phyloP scores from a whole-genome alignment of 1,140 invertebrate genomes.

The Sitobion miscanthi region DNA sequence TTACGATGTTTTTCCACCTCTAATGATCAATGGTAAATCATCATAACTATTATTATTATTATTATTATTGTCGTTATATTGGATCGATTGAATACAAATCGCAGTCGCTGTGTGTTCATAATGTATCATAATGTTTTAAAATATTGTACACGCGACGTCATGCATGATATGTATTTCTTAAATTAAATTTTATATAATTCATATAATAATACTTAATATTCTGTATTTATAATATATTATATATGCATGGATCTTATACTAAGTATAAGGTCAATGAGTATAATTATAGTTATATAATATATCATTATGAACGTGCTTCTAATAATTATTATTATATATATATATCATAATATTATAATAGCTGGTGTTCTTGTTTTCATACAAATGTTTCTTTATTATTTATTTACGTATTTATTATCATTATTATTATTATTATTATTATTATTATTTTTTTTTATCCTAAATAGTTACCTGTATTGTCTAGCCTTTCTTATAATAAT shows the following conservation, averaged over 20 bases:
- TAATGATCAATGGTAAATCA: neutral
- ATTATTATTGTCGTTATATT: neutral
- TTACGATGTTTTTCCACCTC: neutral
- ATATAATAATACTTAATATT: constrained; percentile 8
- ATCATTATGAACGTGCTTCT: constrained; percentile 26
- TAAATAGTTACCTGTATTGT: constrained; percentile 46
- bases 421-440: constrained; percentile 27
- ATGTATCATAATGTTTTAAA: neutral
- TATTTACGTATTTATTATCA: constrained; percentile 28
- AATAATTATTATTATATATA: constrained; percentile 10
- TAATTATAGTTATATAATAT: constrained; percentile 26
- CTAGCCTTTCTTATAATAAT: constrained; percentile 14
- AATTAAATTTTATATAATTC: constrained; percentile 8
- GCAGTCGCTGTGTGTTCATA: neutral
- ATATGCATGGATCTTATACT: neutral
- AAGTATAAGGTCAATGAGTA: neutral
- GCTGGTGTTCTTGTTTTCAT: constrained; percentile 33
- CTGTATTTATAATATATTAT: neutral
- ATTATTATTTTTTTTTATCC: constrained; percentile 40
- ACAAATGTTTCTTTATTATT: constrained; percentile 39
- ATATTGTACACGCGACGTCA: neutral
- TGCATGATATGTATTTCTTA: neutral
- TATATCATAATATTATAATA: constrained; percentile 16
- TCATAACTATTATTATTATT: neutral
- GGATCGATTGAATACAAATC: neutral